Base-by-base conservation (phyloP, 2,797 vertebrate genomes). In the Gymnothorax reevesii region DNA sequence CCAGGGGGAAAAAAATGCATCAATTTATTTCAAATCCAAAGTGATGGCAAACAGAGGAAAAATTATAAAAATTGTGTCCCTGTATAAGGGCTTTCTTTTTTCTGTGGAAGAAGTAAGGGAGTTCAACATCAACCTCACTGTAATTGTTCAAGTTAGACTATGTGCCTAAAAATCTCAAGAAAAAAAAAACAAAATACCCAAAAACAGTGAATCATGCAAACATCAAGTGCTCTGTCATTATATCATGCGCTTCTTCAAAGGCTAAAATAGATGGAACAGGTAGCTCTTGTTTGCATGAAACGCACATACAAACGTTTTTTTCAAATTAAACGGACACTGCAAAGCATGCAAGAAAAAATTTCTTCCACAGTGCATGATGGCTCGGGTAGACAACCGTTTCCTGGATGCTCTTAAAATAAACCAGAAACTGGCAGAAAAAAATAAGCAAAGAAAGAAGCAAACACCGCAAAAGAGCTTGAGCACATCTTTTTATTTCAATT, bases 321-420 rank as follows among this genome's bases (percentile, higher is more conserved):
- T 64, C 60, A 64, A 64, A 64, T 17, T 64, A 64, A 6, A 20
- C 22, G 22, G 15, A 7, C 60, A 15, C 17, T 64, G 15, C 20
- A 64, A 60, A 60, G 59, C 59, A 60, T 60, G 59, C 17, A 60
- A 60, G 17, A 60, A 60, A 13, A 60, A 60, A 13, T 60, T 60
- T 60, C 13, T 60, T 17, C 12, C 17, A 17, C 13, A 60, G 62
- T 7, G 7, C 15, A 22, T n/a, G 62, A 64, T 9, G 13, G 62
- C 17, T 20, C 20, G 2, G 62, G 62, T 20, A n/a, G 62, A 69
- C 33, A 69, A 69, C 64, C 49, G 85, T 57, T 75, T 62, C 62
- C 83, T 91, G 91, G 87, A 80, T 91, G 92, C 88, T 84, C 83
- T 75, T 33, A 33, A 7, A 75, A 42, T 42, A 9, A 42, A 33